These are phyloP conservation scores for Mythimna impura DNA, from an alignment of 2,888 invertebrate species.

Conservation along the genomic window DNA sequence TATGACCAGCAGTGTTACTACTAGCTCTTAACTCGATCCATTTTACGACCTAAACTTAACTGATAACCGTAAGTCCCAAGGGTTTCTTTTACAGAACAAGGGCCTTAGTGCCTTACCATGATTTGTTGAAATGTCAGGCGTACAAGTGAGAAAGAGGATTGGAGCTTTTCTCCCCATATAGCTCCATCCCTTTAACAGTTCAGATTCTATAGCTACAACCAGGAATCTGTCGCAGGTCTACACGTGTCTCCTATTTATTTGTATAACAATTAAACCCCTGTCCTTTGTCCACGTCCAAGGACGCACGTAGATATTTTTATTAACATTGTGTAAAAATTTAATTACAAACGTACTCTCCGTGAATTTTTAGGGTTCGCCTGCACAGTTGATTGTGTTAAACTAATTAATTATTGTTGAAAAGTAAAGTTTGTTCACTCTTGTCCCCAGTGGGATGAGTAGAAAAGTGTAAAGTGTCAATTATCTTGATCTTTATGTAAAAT, in stretches of 20 bases:
- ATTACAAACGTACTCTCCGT: constrained; percentile 43
- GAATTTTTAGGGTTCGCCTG: constrained; percentile 42
- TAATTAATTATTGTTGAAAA: constrained; percentile 50
- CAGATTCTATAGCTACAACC: no score
- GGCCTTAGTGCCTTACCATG: no score
- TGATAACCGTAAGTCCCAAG: no score
- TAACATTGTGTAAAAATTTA: constrained; percentile 52
- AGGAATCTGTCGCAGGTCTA: neutral
- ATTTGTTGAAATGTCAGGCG: no score
- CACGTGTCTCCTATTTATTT: neutral
- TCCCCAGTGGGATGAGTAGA: constrained; percentile 36
- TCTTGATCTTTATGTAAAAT: constrained; percentile 51
- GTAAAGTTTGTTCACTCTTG: constrained; percentile 47
- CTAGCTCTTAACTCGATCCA: no score
- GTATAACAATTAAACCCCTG: neutral
- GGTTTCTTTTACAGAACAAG: no score
- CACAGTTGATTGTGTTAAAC: constrained; percentile 51
- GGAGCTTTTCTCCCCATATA: no score
- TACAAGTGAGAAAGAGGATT: no score
- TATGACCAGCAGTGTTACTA: no score
- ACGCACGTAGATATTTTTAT: constrained; percentile 47
- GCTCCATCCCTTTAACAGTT: no score
- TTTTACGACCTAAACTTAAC: no score
- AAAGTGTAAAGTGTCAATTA: constrained; percentile 55
- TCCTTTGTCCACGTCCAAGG: constrained; percentile 11